A percentile compares a stretch with the other conserved stretches of the same genome.
Conservation (phyloP, 2,797 vertebrate genomes). For the Diplodus sargus region DNA sequence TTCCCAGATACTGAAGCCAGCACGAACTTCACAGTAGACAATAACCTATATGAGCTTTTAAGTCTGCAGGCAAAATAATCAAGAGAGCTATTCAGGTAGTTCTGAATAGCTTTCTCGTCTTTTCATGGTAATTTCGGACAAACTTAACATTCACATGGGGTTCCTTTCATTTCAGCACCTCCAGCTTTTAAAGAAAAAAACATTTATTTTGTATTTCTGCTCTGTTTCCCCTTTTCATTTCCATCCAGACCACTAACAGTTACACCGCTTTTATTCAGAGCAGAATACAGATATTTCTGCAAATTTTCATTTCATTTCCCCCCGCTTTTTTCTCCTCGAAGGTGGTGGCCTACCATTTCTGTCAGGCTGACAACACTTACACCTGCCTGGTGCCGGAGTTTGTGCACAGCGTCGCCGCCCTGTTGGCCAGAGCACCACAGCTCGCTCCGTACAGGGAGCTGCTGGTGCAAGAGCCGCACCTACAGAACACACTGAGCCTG, state of each 20-base stretch:
- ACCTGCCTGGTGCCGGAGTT: conserved; percentile 98
- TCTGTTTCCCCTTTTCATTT: not conserved
- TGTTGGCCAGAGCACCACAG: conserved; percentile 92
- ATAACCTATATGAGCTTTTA: too few relatives aligned
- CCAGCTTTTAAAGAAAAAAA: not conserved
- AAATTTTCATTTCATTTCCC: not conserved
- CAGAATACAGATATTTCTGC: not conserved
- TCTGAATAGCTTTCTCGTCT: too few relatives aligned
- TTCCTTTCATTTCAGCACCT: conserved; percentile 2
- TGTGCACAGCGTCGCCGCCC: conserved; percentile 95
- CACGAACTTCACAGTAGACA: too few relatives aligned
- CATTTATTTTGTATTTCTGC: not conserved
- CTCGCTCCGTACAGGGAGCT: conserved; percentile 91
- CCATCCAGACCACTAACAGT: not conserved
- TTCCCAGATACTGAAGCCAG: too few relatives aligned
- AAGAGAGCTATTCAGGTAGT: too few relatives aligned
- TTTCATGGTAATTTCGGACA: not conserved
- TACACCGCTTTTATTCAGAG: not conserved
- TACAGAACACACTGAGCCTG: conserved; percentile 95
- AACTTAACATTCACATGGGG: not conserved
- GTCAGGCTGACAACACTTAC: conserved; percentile 98
- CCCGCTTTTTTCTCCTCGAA: conserved; percentile 63
- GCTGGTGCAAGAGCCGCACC: conserved; percentile 90
- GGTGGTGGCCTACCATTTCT: conserved; percentile 99
- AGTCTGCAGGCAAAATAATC: too few relatives aligned